Evolutionary conservation across 92 coral and sea anemone genomes (phyloP).

Genomic region (Heteractis magnifica): DNA sequence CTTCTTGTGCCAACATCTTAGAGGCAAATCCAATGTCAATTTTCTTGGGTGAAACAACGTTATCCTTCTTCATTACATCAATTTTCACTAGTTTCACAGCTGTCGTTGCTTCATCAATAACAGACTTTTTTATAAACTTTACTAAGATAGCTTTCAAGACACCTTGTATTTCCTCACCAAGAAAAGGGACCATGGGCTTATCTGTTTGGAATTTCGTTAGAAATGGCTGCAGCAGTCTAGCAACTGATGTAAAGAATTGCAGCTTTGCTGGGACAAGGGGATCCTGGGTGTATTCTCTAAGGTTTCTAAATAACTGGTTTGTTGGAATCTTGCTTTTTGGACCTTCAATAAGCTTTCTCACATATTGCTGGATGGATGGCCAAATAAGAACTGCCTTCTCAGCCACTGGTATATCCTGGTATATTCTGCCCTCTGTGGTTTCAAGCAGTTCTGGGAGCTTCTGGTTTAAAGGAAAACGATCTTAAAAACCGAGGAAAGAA

Average conservation of each 20-base stretch:
- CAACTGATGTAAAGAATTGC: constrained; percentile 43
- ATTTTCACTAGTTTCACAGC: too few relatives aligned
- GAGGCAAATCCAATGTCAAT: too few relatives aligned
- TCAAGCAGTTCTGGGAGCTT: constrained; percentile 7
- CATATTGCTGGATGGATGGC: constrained; percentile 38
- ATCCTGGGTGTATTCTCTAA: constrained; percentile 7
- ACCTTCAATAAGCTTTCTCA: background rate
- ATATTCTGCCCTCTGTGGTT: constrained; percentile 13
- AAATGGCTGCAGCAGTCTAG: constrained; percentile 25
- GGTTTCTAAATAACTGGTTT: too few relatives aligned
- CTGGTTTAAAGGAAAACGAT: background rate
- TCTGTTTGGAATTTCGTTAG: too few relatives aligned
- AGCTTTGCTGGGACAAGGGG: constrained; percentile 36
- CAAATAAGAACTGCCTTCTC: constrained; percentile 37
- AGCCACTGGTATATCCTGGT: constrained; percentile 40
- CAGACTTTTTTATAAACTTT: too few relatives aligned
- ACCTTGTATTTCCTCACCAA: too few relatives aligned
- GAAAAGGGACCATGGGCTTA: too few relatives aligned
- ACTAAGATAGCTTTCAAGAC: too few relatives aligned
- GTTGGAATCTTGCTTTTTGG: background rate
- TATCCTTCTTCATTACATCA: too few relatives aligned
- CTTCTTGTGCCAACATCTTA: too few relatives aligned
- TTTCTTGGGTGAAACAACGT: too few relatives aligned
- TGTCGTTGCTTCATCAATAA: too few relatives aligned
- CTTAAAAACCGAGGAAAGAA: background rate